Base-by-base conservation (phyloP, 35 echinoderm and acorn worm species). In the Chiridota heheva region DNA sequence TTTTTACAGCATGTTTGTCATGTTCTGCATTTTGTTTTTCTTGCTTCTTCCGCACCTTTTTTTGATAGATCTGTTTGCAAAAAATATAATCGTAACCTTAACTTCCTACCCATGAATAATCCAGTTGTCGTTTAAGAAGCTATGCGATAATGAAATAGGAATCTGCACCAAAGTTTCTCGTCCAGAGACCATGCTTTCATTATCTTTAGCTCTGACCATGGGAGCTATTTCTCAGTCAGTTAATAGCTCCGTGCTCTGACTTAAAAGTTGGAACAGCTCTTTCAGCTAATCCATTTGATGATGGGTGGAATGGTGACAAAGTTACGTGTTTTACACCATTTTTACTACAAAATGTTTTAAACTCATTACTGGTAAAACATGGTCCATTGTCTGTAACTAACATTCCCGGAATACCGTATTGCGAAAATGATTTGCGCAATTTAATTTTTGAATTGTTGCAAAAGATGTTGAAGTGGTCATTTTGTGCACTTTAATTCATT, bases 351-450 rank as follows among this genome's bases (percentile, higher is more conserved):
- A 78, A 59, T 4, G 20, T n/a, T 57, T 78, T 29, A 39, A 78
- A 78, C 49, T 78, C 51, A 16, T 78, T 32, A 40, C 73, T 58
- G 27, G 35, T 59, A 59, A 78, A 78, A n/a, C 46, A 43, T 3
- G 73, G 47, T 37, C 73, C 73, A 78, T 78, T 78, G 22, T 78
- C 73, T 58, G 73, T 58, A 22, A 78, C 73, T 35, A 78, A 60
- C 28, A 36, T 57, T 35, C 28, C 18, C 7, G 80, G 80, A 15
- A 82, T 15, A 34, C 80, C 63, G 70, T 64, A 61, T 53, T 67
- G 40, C 55, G 80, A 58, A 67, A 81, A 81, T 7, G 41, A 58
- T 26, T 58, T 4, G 36, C 67, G 64, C 44, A 84, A n/a, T n/a
- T n/a, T n/a, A n/a, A n/a, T n/a, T n/a, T n/a, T n/a, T n/a, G n/a